Evolutionary conservation across 2,797 vertebrate species (phyloP).

Genomic region (Peromyscus aztecus): DNA sequence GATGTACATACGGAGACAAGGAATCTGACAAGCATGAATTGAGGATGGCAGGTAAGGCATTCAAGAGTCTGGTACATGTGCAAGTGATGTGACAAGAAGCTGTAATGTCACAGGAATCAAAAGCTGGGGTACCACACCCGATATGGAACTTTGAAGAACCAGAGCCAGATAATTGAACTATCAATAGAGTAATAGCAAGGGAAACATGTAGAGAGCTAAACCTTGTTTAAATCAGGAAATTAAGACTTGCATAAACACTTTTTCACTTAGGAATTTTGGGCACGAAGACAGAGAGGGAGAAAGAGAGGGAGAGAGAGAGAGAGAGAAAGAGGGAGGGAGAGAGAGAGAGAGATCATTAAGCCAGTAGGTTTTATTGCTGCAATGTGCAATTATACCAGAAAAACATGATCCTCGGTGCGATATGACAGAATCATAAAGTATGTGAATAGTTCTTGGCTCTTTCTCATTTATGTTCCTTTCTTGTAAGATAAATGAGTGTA

Average conservation of each 20-base stretch:
- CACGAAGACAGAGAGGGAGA: too few species aligned
- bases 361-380: neutral
- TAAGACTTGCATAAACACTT: neutral
- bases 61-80: neutral
- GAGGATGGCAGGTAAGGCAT: neutral
- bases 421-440: neutral
- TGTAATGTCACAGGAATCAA: neutral
- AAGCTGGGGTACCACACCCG: neutral
- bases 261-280: conserved; percentile 43
- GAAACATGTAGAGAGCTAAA: neutral
- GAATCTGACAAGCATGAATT: neutral
- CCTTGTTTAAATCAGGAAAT: conserved; percentile 42
- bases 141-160: neutral
- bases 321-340: too few species aligned
- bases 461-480: neutral
- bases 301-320: neutral
- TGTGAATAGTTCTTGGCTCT: neutral
- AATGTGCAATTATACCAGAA: neutral
- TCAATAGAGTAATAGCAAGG: neutral
- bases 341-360: neutral
- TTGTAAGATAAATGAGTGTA: neutral
- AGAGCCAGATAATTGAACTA: neutral
- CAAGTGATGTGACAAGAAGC: neutral
- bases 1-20: neutral
- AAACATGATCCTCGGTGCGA: neutral